Conservation (phyloP, 2,113 vertebrate genomes). For the Camelus dromedarius region DNA sequence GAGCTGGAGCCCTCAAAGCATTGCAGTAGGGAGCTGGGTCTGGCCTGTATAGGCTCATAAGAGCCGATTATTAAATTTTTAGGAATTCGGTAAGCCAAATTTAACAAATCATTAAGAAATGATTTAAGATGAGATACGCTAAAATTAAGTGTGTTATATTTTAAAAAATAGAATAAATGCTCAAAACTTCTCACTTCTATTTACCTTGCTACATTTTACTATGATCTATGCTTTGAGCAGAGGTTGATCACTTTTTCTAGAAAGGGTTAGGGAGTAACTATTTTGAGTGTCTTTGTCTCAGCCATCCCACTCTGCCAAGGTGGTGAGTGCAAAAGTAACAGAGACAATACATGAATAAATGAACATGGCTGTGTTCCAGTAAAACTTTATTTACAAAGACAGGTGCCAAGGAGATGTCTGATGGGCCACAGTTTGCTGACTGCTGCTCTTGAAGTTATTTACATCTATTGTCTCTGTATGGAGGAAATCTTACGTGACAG, state of each 20-base stretch:
- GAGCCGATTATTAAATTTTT: not conserved
- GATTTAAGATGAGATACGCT: conserved; percentile 22
- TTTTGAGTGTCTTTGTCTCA: conserved; percentile 2
- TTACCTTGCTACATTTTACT: not conserved
- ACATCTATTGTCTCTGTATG: not conserved
- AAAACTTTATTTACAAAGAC: conserved; percentile 52
- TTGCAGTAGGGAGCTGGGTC: not conserved
- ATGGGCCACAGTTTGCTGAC: not conserved
- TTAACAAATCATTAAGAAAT: not conserved
- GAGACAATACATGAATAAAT: not conserved
- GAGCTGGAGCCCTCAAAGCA: not conserved
- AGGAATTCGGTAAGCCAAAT: not conserved
- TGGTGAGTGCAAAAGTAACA: not conserved
- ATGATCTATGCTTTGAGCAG: not conserved
- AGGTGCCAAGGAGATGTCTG: not conserved
- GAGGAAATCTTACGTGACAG: not conserved
- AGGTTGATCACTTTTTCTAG: not conserved
- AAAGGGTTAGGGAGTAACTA: not conserved
- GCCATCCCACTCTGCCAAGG: not conserved
- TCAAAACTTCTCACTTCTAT: not conserved
- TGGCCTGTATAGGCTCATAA: not conserved
- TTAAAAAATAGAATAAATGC: not conserved
- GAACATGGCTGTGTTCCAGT: not conserved
- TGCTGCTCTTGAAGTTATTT: not conserved
- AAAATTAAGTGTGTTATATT: conserved; percentile 30